phyloP scores from a whole-genome alignment of 2,888 invertebrate species.

The Agelastica alni region DNA sequence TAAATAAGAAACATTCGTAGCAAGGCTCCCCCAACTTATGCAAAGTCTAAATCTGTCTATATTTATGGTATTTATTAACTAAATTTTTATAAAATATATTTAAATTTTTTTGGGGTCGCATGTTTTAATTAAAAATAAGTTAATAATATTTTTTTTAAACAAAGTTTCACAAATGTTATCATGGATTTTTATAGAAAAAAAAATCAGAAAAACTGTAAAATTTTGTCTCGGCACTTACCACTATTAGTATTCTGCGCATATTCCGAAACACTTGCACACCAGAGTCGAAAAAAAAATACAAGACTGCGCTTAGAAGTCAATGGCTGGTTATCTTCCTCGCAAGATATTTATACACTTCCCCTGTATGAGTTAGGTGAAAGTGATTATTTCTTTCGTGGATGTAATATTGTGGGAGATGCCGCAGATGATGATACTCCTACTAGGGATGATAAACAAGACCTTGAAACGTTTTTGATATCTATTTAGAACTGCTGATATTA shows the following conservation, averaged over 20 bases:
- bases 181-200: too few relatives aligned
- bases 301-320: slow-evolving; percentile 36
- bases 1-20: too few relatives aligned
- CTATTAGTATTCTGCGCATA: slow-evolving; percentile 36
- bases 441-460: slow-evolving; percentile 20
- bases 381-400: slow-evolving; percentile 26
- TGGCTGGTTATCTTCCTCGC: slow-evolving; percentile 33
- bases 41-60: too few relatives aligned
- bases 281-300: slow-evolving; percentile 23
- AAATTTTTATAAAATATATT: too few relatives aligned
- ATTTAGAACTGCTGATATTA: too few relatives aligned
- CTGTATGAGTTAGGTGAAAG: slow-evolving; percentile 41
- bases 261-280: slow-evolving; percentile 37
- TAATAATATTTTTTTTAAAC: too few relatives aligned
- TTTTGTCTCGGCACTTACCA: slow-evolving; percentile 38
- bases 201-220: too few relatives aligned
- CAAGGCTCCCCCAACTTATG: too few relatives aligned
- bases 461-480: background rate
- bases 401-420: slow-evolving; percentile 38
- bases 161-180: too few relatives aligned
- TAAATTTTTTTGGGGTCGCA: too few relatives aligned
- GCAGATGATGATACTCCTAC: slow-evolving; percentile 11
- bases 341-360: slow-evolving; percentile 40
- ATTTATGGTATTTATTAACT: too few relatives aligned
- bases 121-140: too few relatives aligned